Evolutionary conservation across 2,888 invertebrate species (phyloP).

Genomic region (Nemurella pictetii): DNA sequence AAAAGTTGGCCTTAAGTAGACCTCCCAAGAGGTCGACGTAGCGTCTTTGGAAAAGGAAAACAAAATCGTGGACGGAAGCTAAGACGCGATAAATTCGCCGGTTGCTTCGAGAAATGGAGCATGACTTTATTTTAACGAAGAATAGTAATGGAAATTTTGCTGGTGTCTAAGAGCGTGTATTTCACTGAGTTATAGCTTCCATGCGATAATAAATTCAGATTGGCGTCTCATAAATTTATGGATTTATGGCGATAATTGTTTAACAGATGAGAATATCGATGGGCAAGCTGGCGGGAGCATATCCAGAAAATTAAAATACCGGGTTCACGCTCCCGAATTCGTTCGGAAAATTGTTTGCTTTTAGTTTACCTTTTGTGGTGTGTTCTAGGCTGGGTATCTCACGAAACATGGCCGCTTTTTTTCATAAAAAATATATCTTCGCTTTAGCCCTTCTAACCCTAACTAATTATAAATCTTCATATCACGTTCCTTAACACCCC

Average conservation of each 20-base stretch:
- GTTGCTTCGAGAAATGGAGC: background rate
- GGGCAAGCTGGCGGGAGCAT: background rate
- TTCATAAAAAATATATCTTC: background rate
- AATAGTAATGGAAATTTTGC: background rate
- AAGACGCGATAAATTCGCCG: background rate
- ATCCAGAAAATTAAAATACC: background rate
- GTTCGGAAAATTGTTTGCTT: background rate
- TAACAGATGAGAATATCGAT: background rate
- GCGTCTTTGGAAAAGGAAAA: background rate
- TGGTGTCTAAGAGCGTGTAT: background rate
- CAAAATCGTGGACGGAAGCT: background rate
- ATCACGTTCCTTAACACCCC: background rate
- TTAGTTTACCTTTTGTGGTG: background rate
- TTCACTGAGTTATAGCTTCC: background rate
- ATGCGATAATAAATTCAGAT: background rate
- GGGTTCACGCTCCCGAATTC: background rate
- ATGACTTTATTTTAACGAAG: background rate
- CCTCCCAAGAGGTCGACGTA: background rate
- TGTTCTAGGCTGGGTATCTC: too few relatives aligned
- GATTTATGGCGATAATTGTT: background rate
- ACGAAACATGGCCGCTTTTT: background rate
- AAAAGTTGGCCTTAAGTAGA: background rate
- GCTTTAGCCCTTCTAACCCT: background rate
- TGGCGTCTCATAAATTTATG: background rate
- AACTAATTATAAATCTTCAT: background rate